phyloP scores from a whole-genome alignment of 2,113 vertebrate species.

The Brienomyrus brachyistius region DNA sequence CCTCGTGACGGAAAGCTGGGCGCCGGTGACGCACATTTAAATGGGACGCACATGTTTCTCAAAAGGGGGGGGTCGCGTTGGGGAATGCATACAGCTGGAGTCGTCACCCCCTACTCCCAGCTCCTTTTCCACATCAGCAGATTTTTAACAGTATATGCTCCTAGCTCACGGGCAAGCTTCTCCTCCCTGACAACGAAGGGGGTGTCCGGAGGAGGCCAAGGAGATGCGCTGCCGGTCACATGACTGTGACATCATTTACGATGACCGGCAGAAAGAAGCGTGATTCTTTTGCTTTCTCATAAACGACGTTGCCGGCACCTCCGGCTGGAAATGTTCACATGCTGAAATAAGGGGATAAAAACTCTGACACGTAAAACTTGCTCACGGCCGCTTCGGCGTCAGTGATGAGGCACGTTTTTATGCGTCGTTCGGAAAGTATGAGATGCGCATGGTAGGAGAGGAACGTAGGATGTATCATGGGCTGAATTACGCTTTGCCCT shows the following conservation, averaged over 20 bases:
- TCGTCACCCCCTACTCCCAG: neutral
- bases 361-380: neutral
- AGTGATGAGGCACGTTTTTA: neutral
- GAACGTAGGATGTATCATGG: neutral
- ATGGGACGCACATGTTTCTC: conserved; percentile 38
- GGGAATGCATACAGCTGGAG: conserved; percentile 23
- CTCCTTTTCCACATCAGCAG: conserved; percentile 12
- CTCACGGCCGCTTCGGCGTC: neutral
- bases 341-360: neutral
- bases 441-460: neutral
- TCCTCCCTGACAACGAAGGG: neutral
- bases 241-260: conserved; percentile 23
- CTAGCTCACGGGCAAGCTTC: neutral
- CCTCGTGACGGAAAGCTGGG: neutral
- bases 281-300: conserved; percentile 5
- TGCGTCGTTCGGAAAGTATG: neutral
- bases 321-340: neutral
- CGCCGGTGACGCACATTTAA: conserved; percentile 29
- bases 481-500: neutral
- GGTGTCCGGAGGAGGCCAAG: conserved; percentile 22
- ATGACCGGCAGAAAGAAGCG: conserved; percentile 5
- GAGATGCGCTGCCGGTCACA: conserved; percentile 13
- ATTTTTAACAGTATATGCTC: conserved; percentile 15
- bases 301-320: neutral
- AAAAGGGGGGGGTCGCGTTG: conserved; percentile 18